These are phyloP conservation scores for Aurelia aurita DNA, from an alignment of 30 jellyfish, hydroid and myxozoan genomes.

Conservation along the genomic window DNA sequence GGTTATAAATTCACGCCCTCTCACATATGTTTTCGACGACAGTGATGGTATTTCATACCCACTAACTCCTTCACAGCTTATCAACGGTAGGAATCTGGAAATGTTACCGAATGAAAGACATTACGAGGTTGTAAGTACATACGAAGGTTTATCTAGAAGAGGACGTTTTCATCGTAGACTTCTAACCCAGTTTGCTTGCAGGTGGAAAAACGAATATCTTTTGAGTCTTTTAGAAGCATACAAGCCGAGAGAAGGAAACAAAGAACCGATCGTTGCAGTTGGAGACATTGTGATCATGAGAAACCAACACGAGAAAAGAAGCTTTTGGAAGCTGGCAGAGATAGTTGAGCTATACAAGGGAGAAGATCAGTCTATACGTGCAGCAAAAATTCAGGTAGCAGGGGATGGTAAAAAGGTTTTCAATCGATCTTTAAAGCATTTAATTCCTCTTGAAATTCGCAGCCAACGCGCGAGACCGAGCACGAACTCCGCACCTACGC, in stretches of 20 bases:
- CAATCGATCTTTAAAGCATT: slow-evolving; percentile 22
- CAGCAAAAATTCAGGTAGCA: slow-evolving; percentile 27
- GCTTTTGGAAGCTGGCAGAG: slow-evolving; percentile 40
- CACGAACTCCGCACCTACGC: slow-evolving; percentile 1
- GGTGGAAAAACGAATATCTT: slow-evolving; percentile 50
- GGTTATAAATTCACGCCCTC: slow-evolving; percentile 58
- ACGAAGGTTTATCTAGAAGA: slow-evolving; percentile 24
- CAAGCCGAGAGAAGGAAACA: slow-evolving; percentile 25
- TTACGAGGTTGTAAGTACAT: slow-evolving; percentile 44
- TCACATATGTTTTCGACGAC: slow-evolving; percentile 48
- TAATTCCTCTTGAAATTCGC: slow-evolving; percentile 32
- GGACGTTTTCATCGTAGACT: slow-evolving; percentile 36
- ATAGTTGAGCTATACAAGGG: slow-evolving; percentile 18
- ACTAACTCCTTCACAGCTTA: slow-evolving; percentile 51
- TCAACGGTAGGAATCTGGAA: slow-evolving; percentile 49
- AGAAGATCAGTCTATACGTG: slow-evolving; percentile 17
- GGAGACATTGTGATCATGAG: slow-evolving; percentile 21
- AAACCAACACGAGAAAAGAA: slow-evolving; percentile 20
- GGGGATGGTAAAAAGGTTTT: slow-evolving; percentile 24
- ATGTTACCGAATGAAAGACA: slow-evolving; percentile 45
- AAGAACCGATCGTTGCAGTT: slow-evolving; percentile 29
- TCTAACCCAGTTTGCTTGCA: slow-evolving; percentile 17
- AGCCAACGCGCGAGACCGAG: slow-evolving; percentile 12
- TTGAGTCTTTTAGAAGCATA: slow-evolving; percentile 29
- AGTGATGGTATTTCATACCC: slow-evolving; percentile 44